Percentiles rank a stretch among this genome's conserved stretches.
Conservation (phyloP, 2,797 vertebrate genomes). For the Sarcoramphus papa region DNA sequence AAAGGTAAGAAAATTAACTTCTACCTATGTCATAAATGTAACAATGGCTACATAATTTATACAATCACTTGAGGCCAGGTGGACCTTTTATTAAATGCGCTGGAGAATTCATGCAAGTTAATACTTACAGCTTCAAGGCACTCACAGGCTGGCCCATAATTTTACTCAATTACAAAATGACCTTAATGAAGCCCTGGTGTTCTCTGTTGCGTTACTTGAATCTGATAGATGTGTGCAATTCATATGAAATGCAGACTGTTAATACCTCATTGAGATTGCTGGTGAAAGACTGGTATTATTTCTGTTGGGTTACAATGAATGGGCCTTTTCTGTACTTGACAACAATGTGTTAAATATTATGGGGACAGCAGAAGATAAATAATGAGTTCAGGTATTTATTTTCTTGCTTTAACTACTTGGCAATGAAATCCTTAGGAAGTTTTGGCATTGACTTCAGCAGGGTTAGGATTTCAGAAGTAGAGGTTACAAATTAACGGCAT, state of each 20-base stretch:
- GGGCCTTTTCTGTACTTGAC: not conserved
- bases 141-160: not conserved
- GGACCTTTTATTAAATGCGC: not conserved
- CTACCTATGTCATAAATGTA: not conserved
- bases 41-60: not conserved
- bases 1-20: not conserved
- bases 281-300: not conserved
- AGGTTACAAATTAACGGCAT: not conserved
- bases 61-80: not conserved
- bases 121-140: not conserved
- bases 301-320: not conserved
- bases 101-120: not conserved
- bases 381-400: not conserved
- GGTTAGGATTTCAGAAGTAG: not conserved
- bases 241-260: not conserved
- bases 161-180: not conserved
- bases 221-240: not conserved
- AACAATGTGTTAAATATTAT: not conserved
- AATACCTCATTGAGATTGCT: not conserved
- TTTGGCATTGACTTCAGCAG: not conserved
- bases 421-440: not conserved
- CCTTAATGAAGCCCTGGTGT: not conserved
- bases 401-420: not conserved
- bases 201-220: not conserved
- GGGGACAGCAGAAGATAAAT: not conserved